Evolutionary conservation across 2,888 invertebrate species (phyloP).

Genomic region (Hypolimnas misippus): DNA sequence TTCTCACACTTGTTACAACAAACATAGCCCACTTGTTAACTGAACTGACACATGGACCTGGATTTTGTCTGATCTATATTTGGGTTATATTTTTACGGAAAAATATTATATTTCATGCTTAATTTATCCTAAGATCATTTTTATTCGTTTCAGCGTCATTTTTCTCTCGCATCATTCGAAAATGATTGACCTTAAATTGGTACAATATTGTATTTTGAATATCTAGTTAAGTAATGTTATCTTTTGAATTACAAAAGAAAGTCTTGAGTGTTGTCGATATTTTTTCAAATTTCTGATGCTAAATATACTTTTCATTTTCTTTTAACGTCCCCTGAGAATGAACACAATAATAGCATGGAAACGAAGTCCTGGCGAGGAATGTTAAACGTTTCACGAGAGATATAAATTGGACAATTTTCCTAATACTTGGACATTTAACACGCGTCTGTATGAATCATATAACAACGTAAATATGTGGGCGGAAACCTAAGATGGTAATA

Average conservation of each 20-base stretch:
- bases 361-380: slow-evolving; percentile 21
- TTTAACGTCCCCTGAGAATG: neutral
- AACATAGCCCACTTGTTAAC: neutral
- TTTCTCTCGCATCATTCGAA: too few relatives aligned
- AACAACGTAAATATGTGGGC: slow-evolving; percentile 13
- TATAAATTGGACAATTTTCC: slow-evolving; percentile 35
- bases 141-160: too few relatives aligned
- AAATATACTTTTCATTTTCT: too few relatives aligned
- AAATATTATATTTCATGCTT: too few relatives aligned
- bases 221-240: too few relatives aligned
- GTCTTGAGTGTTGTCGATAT: too few relatives aligned
- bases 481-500: neutral
- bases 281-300: too few relatives aligned
- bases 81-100: too few relatives aligned
- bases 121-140: too few relatives aligned
- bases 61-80: neutral
- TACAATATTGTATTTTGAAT: too few relatives aligned
- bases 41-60: neutral
- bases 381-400: slow-evolving; percentile 28
- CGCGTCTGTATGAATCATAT: slow-evolving; percentile 27
- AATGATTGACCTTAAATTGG: too few relatives aligned
- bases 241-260: too few relatives aligned
- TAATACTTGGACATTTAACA: slow-evolving; percentile 30
- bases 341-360: neutral
- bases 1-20: neutral